Percentiles rank a stretch among this genome's conserved stretches.
phyloP scores from a whole-genome alignment of 2,797 vertebrate genomes.

The Alca torda region DNA sequence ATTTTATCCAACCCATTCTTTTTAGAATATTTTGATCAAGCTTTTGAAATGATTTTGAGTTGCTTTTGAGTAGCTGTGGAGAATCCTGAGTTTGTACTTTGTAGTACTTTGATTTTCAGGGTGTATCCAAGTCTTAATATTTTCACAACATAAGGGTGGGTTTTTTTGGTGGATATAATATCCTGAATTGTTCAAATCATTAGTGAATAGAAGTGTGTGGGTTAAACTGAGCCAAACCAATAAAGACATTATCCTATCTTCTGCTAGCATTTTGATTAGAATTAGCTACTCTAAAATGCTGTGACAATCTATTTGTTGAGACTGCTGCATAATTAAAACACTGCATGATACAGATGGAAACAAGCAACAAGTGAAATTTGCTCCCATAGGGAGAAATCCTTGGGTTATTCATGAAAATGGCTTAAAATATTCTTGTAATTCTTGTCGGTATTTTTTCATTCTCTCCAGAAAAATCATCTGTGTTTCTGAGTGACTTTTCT shows the following conservation, averaged over 20 bases:
- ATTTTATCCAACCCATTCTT: neutral
- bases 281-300: conserved; percentile 7
- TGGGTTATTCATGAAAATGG: conserved; percentile 12
- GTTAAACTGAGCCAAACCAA: conserved; percentile 2
- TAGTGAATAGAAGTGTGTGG: neutral
- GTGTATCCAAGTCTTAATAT: neutral
- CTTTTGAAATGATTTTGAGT: neutral
- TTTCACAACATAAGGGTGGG: neutral
- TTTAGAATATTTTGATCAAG: neutral
- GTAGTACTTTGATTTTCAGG: neutral
- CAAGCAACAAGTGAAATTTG: neutral
- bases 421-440: conserved; percentile 4
- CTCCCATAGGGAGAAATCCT: neutral
- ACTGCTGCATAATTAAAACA: conserved; percentile 46
- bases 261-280: conserved; percentile 4
- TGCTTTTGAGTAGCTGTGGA: neutral
- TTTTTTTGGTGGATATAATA: neutral
- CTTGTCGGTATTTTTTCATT: neutral
- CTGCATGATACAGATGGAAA: conserved; percentile 19
- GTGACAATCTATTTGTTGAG: conserved; percentile 16
- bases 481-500: neutral
- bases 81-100: neutral
- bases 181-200: neutral
- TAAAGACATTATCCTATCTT: neutral
- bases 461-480: neutral